Base-by-base conservation (phyloP, 37 sponge, comb jelly and placozoan species). In the Petrosia ficiformis region DNA sequence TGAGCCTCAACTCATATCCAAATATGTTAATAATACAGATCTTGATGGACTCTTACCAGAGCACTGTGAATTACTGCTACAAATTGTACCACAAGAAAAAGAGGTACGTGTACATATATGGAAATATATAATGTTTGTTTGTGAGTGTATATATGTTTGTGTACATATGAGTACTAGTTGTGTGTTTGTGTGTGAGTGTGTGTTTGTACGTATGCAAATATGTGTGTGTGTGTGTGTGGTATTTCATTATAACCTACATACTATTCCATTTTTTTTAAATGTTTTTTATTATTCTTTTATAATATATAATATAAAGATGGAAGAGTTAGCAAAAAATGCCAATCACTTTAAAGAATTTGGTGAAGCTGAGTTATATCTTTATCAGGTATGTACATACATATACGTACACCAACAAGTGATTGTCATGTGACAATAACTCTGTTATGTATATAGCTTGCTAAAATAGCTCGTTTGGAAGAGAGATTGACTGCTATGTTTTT, bases 281-380 rank as follows among this genome's bases (percentile, higher is more conserved):
- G 1, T 33, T 29, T 71, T n/a, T n/a, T n/a, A n/a, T n/a, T 30
- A 42, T 44, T 10, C 5, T 48, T 72, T 31, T 30, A 36, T 41
- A 21, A 61, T 61, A 61, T n/a, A n/a, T n/a, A n/a, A n/a, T n/a
- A 19, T 48, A 48, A 8, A 48, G 52, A 64, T 61, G 2, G 76
- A 78, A 4, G n/a, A 24, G n/a, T 68, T 93, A 11, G 75, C 78
- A 14, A 82, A 81, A 57, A 59, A 82, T 57, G 75, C 83, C 8
- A 69, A 85, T 34, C 19, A 63, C n/a, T 67, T 40, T 36, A 65
- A 73, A 19, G 35, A 82, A 31, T 87, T 89, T 65, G 90, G 90
- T 39, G 96, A 96, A 65, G 93, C 96, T 2, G 96, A 96, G 57
- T 48, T 80, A 39, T 92, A 87, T 71, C 83, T 92, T 67, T 89